Percentiles rank a stretch among this genome's conserved stretches.
Evolutionary conservation across 2,113 vertebrate genomes (phyloP).

Genomic region (Dicerorhinus sumatrensis): DNA sequence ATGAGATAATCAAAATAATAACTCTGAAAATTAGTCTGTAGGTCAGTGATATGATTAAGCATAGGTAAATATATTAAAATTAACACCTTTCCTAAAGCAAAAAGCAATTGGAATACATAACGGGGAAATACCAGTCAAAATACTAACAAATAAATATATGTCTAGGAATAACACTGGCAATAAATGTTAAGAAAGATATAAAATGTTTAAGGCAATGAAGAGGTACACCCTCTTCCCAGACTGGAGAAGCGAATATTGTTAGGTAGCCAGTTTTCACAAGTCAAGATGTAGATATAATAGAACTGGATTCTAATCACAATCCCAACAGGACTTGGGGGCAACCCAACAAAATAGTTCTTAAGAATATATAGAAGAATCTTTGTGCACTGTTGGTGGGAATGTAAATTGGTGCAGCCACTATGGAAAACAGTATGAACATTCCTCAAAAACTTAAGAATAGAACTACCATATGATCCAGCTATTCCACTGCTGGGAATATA

Average conservation of each 20-base stretch:
- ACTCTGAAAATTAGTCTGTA: neutral
- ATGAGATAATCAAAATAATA: slow-evolving; percentile 19
- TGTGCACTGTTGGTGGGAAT: too few relatives aligned
- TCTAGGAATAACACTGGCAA: neutral
- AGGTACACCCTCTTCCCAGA: neutral
- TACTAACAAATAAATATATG: neutral
- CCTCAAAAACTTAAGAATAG: too few relatives aligned
- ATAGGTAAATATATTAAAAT: neutral
- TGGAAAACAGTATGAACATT: too few relatives aligned
- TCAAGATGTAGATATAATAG: neutral
- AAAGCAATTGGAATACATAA: neutral
- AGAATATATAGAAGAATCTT: neutral
- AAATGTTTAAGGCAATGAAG: neutral
- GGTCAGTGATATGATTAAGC: neutral
- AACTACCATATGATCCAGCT: too few relatives aligned
- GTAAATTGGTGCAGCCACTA: too few relatives aligned
- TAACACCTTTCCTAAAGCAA: neutral
- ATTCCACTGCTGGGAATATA: too few relatives aligned
- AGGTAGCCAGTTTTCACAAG: neutral
- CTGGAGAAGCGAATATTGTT: neutral
- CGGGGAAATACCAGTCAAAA: neutral
- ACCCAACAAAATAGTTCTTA: neutral
- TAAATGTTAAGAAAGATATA: neutral
- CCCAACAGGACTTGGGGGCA: neutral
- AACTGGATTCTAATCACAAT: neutral